Evolutionary conservation across 2,113 vertebrate genomes (phyloP), one percentile per base, ranked within the genome.

Genomic region (Varanus salvator): DNA sequence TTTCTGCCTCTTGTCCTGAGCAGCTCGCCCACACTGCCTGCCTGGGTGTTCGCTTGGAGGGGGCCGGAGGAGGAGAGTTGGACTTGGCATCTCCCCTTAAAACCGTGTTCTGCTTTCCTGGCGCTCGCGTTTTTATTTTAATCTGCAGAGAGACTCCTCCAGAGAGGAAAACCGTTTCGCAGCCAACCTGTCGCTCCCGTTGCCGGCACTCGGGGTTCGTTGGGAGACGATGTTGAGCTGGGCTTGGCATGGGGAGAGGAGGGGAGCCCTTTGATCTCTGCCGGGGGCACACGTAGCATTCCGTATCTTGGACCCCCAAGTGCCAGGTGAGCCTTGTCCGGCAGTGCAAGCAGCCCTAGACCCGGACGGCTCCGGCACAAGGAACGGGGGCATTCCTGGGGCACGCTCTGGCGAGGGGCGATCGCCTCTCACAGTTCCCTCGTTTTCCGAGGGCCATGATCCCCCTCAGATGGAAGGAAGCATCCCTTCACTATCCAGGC

Each of bases 91-190:
- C 48, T 48, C 48, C 21, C 14, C 48, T 52, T 72, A 1, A 27
- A 80, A 29, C 9, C 44, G 52, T 29, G 77, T 5, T 1, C 25
- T 80, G 48, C 48, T 80, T 80, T 27, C 52, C 48, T 12, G 4
- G 48, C 3, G 23, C 14, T 29, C 3, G 23, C 77, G 1, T 29
- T 52, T 78, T 52, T 48, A 6, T 6, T 57, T 80, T 54, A 54
- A 31, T 54, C 52, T 81, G 12, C 31, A 17, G 50, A 12, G 54
- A 68, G 80, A 84, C 14, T 60, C 38, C 0, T 0, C 25, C 17
- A 38, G 23, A 52, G 86, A 74, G 86, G 91, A 91, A 91, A 91
- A 82, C 29, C 64, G 2, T 57, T 81, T 93, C 94, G 93, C 91
- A 94, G 25, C 76, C 87, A 34, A 54, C 6, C 75, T 91, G 91